Evolutionary conservation across 2,113 vertebrate genomes (phyloP).

Genomic region (Thunnus thynnus): DNA sequence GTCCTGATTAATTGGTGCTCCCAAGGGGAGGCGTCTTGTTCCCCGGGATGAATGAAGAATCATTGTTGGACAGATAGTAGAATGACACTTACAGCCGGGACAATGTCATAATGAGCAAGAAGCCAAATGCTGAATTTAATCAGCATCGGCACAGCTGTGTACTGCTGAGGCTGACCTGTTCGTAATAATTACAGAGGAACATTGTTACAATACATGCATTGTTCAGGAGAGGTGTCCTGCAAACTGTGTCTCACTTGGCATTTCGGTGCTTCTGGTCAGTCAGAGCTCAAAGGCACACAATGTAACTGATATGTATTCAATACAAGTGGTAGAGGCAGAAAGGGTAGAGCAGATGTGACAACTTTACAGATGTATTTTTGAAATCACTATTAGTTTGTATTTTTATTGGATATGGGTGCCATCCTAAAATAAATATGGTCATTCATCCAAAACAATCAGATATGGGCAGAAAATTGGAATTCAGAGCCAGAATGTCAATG

Average conservation of each 20-base stretch:
- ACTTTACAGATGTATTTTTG: not conserved
- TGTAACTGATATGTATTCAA: constrained; percentile 4
- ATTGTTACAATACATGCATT: constrained; percentile 19
- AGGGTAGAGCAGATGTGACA: not conserved
- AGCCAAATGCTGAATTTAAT: constrained; percentile 72
- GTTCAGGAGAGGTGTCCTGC: constrained; percentile 8
- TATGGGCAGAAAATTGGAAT: not conserved
- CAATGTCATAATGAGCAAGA: constrained; percentile 49
- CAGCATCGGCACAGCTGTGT: constrained; percentile 40
- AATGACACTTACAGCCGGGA: constrained; percentile 64
- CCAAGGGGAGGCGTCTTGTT: constrained; percentile 41
- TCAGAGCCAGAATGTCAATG: not conserved
- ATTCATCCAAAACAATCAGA: constrained; percentile 22
- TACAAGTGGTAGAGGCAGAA: not conserved
- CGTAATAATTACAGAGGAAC: constrained; percentile 34
- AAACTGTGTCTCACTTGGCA: constrained; percentile 12
- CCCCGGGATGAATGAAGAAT: constrained; percentile 52
- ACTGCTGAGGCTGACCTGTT: constrained; percentile 25
- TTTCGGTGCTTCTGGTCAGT: not conserved
- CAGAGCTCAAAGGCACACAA: not conserved
- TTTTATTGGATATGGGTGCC: not conserved
- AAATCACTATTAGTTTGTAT: not conserved
- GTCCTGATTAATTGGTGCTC: constrained; percentile 78
- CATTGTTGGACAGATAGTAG: constrained; percentile 56
- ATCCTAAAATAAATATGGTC: not conserved